phyloP scores from a whole-genome alignment of 2,888 invertebrate species.

The Girardia tigrina region DNA sequence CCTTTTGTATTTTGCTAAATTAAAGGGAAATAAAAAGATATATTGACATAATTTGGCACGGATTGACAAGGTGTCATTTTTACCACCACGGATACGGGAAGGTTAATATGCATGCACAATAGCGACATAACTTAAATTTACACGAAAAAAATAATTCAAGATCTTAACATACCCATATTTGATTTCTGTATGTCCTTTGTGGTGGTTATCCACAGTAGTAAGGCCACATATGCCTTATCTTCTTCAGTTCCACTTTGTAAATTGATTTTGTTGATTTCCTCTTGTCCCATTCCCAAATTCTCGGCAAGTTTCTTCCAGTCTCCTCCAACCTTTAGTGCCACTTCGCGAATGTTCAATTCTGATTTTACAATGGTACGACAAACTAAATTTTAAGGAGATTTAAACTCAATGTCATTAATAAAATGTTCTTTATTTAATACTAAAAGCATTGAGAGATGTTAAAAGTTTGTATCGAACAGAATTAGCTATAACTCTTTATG shows the following conservation, averaged over 20 bases:
- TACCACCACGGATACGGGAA: no score
- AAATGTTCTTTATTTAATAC: neutral
- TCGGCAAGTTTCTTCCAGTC: constrained; percentile 3
- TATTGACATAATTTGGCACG: no score
- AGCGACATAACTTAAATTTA: no score
- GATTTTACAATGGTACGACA: constrained; percentile 7
- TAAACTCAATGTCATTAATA: no score
- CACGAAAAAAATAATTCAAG: no score
- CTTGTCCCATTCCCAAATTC: neutral
- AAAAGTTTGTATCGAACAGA: neutral
- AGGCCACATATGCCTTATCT: neutral
- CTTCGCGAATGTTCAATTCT: constrained; percentile 7
- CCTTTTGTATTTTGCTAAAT: no score
- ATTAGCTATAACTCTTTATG: no score
- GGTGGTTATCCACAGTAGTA: neutral
- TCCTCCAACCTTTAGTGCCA: constrained; percentile 15
- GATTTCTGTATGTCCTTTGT: neutral
- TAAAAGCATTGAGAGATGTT: neutral
- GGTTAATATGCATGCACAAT: no score
- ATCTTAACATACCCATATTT: neutral
- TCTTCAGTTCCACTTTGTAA: neutral
- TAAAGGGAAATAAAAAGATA: no score
- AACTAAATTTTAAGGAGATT: no score
- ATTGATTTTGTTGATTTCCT: neutral
- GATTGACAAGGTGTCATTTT: no score